A percentile compares a stretch with the other conserved stretches of the same genome.
phyloP scores from a whole-genome alignment of 2,888 invertebrate genomes.

The Terebella lapidaria region DNA sequence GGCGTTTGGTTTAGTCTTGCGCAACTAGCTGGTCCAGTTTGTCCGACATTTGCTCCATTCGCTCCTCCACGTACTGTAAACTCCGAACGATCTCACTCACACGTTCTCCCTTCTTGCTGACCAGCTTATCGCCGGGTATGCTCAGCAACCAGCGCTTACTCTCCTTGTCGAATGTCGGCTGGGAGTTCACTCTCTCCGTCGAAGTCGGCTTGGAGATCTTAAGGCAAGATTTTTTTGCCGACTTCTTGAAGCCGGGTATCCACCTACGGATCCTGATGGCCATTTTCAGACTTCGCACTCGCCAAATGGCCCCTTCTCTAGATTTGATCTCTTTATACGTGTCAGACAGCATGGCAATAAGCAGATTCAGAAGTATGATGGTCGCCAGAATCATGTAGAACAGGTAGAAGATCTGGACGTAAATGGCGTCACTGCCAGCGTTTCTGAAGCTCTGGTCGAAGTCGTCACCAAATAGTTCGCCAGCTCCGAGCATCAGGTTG shows the following conservation, averaged over 20 bases:
- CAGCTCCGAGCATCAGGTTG: slow-evolving; percentile 49
- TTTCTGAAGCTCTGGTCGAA: slow-evolving; percentile 28
- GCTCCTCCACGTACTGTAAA: neutral
- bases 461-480: slow-evolving; percentile 31
- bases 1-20: too few species aligned
- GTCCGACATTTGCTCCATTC: neutral
- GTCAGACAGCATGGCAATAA: slow-evolving; percentile 35
- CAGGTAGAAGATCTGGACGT: slow-evolving; percentile 36
- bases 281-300: slow-evolving; percentile 42
- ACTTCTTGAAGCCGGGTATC: neutral
- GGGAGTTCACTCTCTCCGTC: too few species aligned
- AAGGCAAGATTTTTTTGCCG: too few species aligned
- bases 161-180: too few species aligned
- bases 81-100: neutral
- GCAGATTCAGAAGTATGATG: slow-evolving; percentile 30
- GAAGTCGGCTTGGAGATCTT: too few species aligned
- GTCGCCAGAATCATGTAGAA: slow-evolving; percentile 39
- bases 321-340: slow-evolving; percentile 35
- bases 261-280: slow-evolving; percentile 29
- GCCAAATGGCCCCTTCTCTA: slow-evolving; percentile 39
- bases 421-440: slow-evolving; percentile 25
- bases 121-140: neutral
- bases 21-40: too few species aligned
- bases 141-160: neutral
- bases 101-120: neutral